phyloP scores from a whole-genome alignment of 2,888 invertebrate species.

The Cheilosia urbana region DNA sequence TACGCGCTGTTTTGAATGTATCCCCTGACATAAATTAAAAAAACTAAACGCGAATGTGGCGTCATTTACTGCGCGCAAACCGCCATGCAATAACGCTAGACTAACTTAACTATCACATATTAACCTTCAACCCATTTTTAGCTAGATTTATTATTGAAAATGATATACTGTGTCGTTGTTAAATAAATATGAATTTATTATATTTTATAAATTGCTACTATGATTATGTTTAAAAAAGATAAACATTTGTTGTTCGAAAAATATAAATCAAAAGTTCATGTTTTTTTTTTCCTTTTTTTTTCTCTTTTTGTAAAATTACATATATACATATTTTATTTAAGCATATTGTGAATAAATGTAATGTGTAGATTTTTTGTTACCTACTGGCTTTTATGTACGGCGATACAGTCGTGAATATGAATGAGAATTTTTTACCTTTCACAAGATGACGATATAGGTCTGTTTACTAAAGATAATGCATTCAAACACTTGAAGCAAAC shows the following conservation, averaged over 20 bases:
- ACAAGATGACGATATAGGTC: too few relatives aligned
- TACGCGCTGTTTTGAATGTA: constrained; percentile 51
- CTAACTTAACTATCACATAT: constrained; percentile 57
- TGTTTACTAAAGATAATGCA: too few relatives aligned
- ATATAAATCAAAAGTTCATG: constrained; percentile 55
- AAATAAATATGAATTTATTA: constrained; percentile 72
- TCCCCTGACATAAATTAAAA: constrained; percentile 27
- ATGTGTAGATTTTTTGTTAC: constrained; percentile 70
- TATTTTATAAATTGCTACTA: constrained; percentile 65
- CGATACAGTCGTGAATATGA: neutral
- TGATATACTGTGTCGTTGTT: constrained; percentile 65
- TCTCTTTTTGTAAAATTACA: constrained; percentile 60
- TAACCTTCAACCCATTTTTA: constrained; percentile 61
- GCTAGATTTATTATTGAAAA: constrained; percentile 58
- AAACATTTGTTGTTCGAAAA: constrained; percentile 50
- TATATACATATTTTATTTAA: constrained; percentile 58
- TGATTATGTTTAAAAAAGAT: constrained; percentile 33
- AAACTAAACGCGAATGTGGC: constrained; percentile 20
- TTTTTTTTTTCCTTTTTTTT: neutral
- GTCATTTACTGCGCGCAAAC: constrained; percentile 54
- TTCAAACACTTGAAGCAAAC: too few relatives aligned
- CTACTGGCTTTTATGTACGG: neutral
- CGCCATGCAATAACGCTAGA: constrained; percentile 68
- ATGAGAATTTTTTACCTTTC: too few relatives aligned
- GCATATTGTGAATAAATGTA: constrained; percentile 70